A percentile compares a stretch with the other conserved stretches of the same genome.
Conservation (phyloP, 37 sponge, comb jelly and placozoan species). For the Lycopodina hypogea region DNA sequence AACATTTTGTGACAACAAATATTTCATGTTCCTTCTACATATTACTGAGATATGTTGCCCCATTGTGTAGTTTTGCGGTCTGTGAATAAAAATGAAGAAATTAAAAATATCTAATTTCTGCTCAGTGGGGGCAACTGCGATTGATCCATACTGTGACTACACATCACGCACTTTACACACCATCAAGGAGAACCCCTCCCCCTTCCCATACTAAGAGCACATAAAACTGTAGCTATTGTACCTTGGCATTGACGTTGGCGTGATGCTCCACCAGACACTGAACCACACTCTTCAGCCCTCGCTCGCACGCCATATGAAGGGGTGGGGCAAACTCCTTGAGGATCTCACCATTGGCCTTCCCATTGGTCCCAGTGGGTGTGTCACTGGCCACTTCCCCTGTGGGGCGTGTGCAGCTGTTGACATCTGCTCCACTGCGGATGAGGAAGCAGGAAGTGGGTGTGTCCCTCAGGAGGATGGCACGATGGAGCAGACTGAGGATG, state of each 20-base stretch:
- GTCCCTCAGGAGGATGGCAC: slow-evolving; percentile 80
- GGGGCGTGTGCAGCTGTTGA: slow-evolving; percentile 57
- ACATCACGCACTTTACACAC: no score
- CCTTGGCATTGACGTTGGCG: slow-evolving; percentile 80
- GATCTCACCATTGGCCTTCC: not conserved
- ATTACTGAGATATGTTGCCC: no score
- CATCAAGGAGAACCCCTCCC: no score
- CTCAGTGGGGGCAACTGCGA: no score
- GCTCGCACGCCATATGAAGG: slow-evolving; percentile 79
- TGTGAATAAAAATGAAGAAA: no score
- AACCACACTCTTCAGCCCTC: slow-evolving; percentile 80
- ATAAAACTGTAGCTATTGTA: no score
- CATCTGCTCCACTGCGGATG: slow-evolving; percentile 73
- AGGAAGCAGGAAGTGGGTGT: slow-evolving; percentile 79
- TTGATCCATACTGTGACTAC: no score
- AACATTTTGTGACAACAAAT: no score
- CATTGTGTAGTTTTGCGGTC: no score
- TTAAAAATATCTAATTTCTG: no score
- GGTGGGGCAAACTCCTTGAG: slow-evolving; percentile 57
- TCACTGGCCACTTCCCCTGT: not conserved
- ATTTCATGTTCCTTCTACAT: no score
- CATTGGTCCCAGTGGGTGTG: not conserved
- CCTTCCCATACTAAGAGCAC: no score
- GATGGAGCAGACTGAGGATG: slow-evolving; percentile 77
- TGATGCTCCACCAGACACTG: slow-evolving; percentile 78